phyloP scores from a whole-genome alignment of 2,888 invertebrate genomes.

The Euplagia quadripunctaria region DNA sequence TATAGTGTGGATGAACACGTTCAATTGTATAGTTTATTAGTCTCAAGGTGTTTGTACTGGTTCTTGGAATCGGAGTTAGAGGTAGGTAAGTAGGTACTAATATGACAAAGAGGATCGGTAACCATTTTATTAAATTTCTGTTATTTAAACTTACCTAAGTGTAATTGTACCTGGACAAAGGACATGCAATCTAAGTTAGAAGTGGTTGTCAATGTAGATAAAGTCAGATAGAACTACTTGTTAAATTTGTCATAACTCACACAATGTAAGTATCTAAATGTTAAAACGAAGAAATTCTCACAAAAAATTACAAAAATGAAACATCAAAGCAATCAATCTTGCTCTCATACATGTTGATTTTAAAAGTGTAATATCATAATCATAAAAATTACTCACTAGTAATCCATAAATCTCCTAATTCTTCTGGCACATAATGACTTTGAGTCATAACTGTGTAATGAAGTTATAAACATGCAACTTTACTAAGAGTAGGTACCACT shows the following conservation, averaged over 20 bases:
- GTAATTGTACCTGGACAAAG: neutral
- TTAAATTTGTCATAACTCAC: neutral
- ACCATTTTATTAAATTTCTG: too few relatives aligned
- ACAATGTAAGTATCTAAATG: slow-evolving; percentile 23
- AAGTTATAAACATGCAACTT: slow-evolving; percentile 72
- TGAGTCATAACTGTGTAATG: slow-evolving; percentile 73
- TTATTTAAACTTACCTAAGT: too few relatives aligned
- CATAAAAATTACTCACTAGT: slow-evolving; percentile 74
- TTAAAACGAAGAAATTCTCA: neutral
- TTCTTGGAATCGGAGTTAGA: neutral
- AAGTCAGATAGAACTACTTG: neutral
- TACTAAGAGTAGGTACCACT: slow-evolving; percentile 67
- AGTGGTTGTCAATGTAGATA: neutral
- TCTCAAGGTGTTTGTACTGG: slow-evolving; percentile 10
- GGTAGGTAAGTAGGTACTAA: neutral
- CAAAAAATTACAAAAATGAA: slow-evolving; percentile 21
- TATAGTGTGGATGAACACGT: neutral
- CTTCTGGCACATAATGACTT: slow-evolving; percentile 71
- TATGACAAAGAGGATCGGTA: neutral
- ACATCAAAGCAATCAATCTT: slow-evolving; percentile 41
- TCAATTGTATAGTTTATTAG: neutral
- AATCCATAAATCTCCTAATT: slow-evolving; percentile 74
- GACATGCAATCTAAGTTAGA: neutral
- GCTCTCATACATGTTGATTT: slow-evolving; percentile 31
- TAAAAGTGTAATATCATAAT: slow-evolving; percentile 54